A percentile compares a stretch with the other conserved stretches of the same genome.
Conservation (phyloP, 1,140 invertebrate species). For the Micrasema longulum region DNA sequence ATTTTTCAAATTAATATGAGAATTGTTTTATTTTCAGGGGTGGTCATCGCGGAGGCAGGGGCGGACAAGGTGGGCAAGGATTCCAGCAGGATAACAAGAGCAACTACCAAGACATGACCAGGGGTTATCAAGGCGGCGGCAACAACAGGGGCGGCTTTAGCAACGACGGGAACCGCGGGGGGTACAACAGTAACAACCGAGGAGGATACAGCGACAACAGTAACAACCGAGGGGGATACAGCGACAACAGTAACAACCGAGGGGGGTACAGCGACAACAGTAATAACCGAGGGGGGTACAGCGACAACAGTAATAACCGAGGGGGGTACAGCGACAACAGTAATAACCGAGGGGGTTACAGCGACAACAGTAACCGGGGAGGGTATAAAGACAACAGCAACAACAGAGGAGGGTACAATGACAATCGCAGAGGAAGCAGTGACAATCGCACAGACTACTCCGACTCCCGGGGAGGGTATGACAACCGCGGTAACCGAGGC, state of each 20-base stretch:
- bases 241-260: constrained; percentile 33
- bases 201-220: constrained; percentile 57
- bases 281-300: no score
- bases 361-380: no score
- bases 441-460: no score
- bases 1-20: no score
- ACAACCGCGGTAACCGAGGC: constrained; percentile 30
- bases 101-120: constrained; percentile 60
- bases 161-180: constrained; percentile 54
- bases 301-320: no score
- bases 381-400: no score
- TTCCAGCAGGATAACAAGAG: constrained; percentile 55
- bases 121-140: constrained; percentile 17
- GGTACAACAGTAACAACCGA: constrained; percentile 61
- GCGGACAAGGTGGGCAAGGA: constrained; percentile 29
- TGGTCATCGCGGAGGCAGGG: constrained; percentile 53
- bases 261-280: constrained; percentile 46
- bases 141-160: constrained; percentile 53
- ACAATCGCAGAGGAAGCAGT: no score
- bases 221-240: constrained; percentile 56
- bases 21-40: background rate
- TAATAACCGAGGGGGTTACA: no score
- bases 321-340: no score
- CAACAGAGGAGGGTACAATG: no score
- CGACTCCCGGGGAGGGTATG: constrained; percentile 15